These are phyloP conservation scores for Prunella strophiata DNA, from an alignment of 2,797 vertebrate genomes.

Conservation along the genomic window DNA sequence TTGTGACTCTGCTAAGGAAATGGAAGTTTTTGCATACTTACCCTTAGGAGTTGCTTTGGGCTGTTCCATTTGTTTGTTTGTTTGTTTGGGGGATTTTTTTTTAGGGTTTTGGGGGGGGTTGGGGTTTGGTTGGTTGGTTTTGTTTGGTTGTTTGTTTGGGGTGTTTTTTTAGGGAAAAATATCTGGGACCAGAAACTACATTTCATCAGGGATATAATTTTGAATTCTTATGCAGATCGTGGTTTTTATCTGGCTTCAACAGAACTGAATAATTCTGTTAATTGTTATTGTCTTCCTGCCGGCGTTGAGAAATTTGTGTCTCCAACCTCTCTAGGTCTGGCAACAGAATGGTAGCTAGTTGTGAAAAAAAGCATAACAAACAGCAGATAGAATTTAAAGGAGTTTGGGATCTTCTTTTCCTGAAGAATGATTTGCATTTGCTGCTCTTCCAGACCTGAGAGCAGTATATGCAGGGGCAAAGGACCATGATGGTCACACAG, in stretches of 20 bases:
- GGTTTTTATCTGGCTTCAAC: slow-evolving; percentile 32
- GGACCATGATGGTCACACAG: fast-evolving
- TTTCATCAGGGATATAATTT: slow-evolving; percentile 22
- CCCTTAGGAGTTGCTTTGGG: neutral
- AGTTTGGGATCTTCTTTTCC: neutral
- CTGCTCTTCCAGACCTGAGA: neutral
- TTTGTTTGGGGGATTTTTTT: neutral
- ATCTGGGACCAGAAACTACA: neutral
- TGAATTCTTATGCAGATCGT: neutral
- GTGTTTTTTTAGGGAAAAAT: neutral
- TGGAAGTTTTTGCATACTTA: neutral
- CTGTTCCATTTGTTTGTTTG: neutral
- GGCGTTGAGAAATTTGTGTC: neutral
- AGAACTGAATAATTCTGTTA: slow-evolving; percentile 30
- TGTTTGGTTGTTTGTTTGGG: neutral
- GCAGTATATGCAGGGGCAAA: neutral
- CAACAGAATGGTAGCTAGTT: neutral
- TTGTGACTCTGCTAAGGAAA: neutral
- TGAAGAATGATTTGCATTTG: neutral
- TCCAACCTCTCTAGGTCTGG: neutral
- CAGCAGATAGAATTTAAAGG: neutral
- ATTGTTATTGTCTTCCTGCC: neutral
- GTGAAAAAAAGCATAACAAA: neutral
- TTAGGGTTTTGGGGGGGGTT: neutral
- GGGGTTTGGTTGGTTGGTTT: neutral